Evolutionary conservation across 2,113 vertebrate species (phyloP).

Genomic region (Rhegmatorhina hoffmannsi): DNA sequence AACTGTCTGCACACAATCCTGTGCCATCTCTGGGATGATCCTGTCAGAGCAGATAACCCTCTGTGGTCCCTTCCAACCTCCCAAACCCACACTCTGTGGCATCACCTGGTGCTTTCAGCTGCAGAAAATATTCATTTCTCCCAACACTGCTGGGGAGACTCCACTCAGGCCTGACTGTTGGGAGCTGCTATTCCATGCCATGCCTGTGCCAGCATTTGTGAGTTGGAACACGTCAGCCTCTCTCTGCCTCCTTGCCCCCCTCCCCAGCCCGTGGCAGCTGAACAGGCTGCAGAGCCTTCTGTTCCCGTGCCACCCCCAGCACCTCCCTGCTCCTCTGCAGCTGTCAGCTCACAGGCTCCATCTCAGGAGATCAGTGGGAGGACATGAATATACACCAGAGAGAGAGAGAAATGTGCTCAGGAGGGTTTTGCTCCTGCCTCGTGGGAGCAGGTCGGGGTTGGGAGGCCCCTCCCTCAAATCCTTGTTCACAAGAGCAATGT

Average conservation of each 20-base stretch:
- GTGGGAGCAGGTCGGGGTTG: not conserved
- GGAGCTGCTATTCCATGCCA: not conserved
- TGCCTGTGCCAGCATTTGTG: not conserved
- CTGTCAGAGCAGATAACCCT: not conserved
- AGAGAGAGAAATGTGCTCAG: not conserved
- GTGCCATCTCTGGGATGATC: not conserved
- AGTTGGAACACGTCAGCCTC: conserved; percentile 19
- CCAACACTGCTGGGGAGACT: rapidly evolving
- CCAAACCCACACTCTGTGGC: rapidly evolving
- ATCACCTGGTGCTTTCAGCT: not conserved
- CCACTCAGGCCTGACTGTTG: rapidly evolving
- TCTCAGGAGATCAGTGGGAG: not conserved
- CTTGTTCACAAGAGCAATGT: conserved; percentile 42
- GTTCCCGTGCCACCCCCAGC: conserved; percentile 20
- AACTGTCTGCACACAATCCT: rapidly evolving
- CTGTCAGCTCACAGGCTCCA: conserved; percentile 32
- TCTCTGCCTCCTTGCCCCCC: not conserved
- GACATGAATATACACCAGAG: not conserved
- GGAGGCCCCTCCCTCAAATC: not conserved
- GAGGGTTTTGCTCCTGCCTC: not conserved
- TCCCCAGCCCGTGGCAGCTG: conserved; percentile 22
- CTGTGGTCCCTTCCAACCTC: not conserved
- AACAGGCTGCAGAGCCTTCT: conserved; percentile 46
- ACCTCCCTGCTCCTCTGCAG: conserved; percentile 39
- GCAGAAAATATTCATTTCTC: not conserved